Percentiles rank a stretch among this genome's conserved stretches.
Conservation (phyloP, 1,140 invertebrate species). For the Lethrus apterus region DNA sequence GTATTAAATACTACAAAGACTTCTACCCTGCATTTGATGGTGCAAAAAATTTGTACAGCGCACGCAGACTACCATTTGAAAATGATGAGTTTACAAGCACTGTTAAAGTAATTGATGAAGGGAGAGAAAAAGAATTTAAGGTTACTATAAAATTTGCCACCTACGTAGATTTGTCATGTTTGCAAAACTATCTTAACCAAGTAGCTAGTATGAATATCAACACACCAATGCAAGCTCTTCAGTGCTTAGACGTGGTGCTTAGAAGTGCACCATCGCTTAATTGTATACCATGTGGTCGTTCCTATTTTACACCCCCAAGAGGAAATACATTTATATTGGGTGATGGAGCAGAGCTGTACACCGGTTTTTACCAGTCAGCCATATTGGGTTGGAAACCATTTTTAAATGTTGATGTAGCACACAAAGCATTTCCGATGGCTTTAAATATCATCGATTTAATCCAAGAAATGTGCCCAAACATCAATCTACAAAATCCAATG, state of each 20-base stretch:
- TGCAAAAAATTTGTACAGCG: conserved; percentile 54
- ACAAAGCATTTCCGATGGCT: conserved; percentile 48
- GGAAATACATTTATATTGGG: conserved; percentile 39
- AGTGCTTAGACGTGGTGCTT: conserved; percentile 78
- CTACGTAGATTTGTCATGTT: conserved; percentile 27
- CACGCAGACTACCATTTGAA: conserved; percentile 15
- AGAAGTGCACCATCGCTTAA: conserved; percentile 47
- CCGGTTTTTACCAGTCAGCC: conserved; percentile 66
- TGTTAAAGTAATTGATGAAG: conserved; percentile 33
- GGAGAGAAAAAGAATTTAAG: conserved; percentile 48
- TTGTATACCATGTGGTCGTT: conserved; percentile 41
- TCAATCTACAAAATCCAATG: too few relatives aligned
- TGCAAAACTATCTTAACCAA: conserved; percentile 1
- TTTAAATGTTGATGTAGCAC: conserved; percentile 66
- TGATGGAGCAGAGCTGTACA: conserved; percentile 61
- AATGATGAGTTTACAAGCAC: conserved; percentile 21
- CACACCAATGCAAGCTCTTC: conserved; percentile 46
- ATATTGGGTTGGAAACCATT: conserved; percentile 63
- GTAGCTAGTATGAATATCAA: not conserved
- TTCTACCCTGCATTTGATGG: conserved; percentile 60
- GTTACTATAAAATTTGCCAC: conserved; percentile 50
- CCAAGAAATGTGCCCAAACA: conserved; percentile 29
- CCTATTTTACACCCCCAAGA: conserved; percentile 38
- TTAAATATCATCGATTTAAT: conserved; percentile 38
- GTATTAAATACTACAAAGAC: conserved; percentile 35